Base-by-base conservation (phyloP, 1,140 invertebrate species). In the Aphelenchoides fujianensis region DNA sequence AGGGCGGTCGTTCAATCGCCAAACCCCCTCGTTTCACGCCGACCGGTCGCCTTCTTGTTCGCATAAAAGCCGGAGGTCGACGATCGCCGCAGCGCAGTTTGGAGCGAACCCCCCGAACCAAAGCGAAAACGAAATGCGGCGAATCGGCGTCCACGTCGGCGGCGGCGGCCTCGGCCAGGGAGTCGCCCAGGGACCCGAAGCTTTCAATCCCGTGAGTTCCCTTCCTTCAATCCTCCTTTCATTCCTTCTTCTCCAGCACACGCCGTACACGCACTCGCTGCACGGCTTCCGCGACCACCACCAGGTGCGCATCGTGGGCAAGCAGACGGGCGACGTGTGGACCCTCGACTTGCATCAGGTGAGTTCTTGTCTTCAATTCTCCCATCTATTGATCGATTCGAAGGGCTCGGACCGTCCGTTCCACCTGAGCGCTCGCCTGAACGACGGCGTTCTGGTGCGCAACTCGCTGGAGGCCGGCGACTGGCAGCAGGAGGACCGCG, bases 401-500 rank as follows among this genome's bases (percentile, higher is more conserved):
- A 27, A 59, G 55, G 55, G 55, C 5, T 16, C 28, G 5, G 55
- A 59, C 34, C 5, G 55, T 30, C 19, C 19, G 55, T 59, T 59
- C 5, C 55, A 59, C 55, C 5, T 59, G 55, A 59, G 23, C 23
- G 19, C 5, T 5, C 55, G 55, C 5, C 5, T 23, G 5, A 32
- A 59, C 19, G 5, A 59, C 12, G 5, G 23, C 19, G 7, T 5
- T 19, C 7, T 59, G 5, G 55, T 59, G 28, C 55, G 55, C 55
- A 59, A 59, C 19, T 5, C 5, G 5, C 19, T 59, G 55, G 12
- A 59, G 5, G 34, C 28, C 5, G 55, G 55, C 55, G 5, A 59
- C 7, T 59, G 55, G 55, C 5, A 59, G 5, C 5, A 59, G 5
- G 55, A 59, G 34, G 55, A 59, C 12, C 55, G 55, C 34, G 55